A percentile compares a stretch with the other conserved stretches of the same genome.
Evolutionary conservation across 2,797 vertebrate species (phyloP).

Genomic region (Alauda arvensis): DNA sequence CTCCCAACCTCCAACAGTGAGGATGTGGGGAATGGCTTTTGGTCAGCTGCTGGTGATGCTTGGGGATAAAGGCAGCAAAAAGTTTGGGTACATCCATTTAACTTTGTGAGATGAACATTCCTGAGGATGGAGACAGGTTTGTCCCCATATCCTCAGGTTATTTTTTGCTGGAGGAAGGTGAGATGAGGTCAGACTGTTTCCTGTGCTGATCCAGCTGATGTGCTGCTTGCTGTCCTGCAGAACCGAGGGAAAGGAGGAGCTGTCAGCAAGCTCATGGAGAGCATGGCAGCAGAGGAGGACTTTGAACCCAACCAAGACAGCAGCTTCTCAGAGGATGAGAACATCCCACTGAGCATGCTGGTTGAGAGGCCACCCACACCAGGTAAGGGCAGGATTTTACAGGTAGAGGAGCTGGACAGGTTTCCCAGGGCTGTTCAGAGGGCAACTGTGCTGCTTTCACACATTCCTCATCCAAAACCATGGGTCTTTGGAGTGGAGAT

Average conservation of each 20-base stretch:
- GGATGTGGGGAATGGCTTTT: neutral
- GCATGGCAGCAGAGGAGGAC: slow-evolving; percentile 97
- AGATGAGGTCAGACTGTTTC: neutral
- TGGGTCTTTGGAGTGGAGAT: neutral
- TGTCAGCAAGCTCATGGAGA: slow-evolving; percentile 96
- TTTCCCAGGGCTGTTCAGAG: neutral
- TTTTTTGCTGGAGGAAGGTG: neutral
- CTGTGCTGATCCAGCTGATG: neutral
- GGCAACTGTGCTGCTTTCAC: neutral
- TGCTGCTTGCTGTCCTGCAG: slow-evolving; percentile 36
- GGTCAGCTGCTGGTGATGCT: neutral
- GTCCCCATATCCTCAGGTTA: neutral
- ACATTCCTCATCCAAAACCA: neutral
- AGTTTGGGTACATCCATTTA: neutral
- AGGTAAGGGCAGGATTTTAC: slow-evolving; percentile 72
- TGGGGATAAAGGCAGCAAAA: neutral
- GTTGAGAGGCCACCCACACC: slow-evolving; percentile 83
- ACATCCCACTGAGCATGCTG: slow-evolving; percentile 73
- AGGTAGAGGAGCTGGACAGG: neutral
- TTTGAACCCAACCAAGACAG: slow-evolving; percentile 97
- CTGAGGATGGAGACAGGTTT: neutral
- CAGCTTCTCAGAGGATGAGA: slow-evolving; percentile 97
- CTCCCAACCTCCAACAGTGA: neutral
- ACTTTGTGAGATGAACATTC: neutral
- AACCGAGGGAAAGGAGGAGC: slow-evolving; percentile 90